A percentile compares a stretch with the other conserved stretches of the same genome.
These are phyloP conservation scores for Merops nubicus DNA, from an alignment of 2,113 vertebrate genomes.

Conservation along the genomic window DNA sequence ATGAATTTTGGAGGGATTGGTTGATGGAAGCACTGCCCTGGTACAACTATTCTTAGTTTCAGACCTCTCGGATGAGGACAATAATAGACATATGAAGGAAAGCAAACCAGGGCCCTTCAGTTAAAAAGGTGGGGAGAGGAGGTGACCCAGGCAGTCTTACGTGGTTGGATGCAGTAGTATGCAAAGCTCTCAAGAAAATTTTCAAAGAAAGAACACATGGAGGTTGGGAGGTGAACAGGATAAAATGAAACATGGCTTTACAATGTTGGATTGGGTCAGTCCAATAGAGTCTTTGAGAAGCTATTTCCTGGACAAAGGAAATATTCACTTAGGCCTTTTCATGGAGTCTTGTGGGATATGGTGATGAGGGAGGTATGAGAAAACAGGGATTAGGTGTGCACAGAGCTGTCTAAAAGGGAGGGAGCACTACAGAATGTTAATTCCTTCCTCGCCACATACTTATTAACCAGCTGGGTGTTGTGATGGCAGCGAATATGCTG, in stretches of 20 bases:
- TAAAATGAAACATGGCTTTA: neutral
- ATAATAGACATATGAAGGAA: neutral
- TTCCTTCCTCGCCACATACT: too few species aligned
- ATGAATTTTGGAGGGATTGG: neutral
- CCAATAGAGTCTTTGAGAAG: neutral
- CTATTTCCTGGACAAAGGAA: neutral
- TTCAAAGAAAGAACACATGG: neutral
- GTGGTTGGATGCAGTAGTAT: neutral
- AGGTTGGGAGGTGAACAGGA: neutral
- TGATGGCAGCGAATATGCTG: neutral
- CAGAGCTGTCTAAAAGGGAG: neutral
- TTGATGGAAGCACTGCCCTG: neutral
- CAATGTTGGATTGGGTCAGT: neutral
- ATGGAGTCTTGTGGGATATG: neutral
- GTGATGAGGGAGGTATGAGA: neutral
- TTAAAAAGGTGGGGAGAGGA: neutral
- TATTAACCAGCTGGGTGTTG: neutral
- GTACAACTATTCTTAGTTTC: neutral
- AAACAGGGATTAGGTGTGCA: neutral
- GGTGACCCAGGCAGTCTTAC: neutral
- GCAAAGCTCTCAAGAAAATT: neutral
- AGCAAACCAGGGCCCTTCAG: neutral
- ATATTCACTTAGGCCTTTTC: neutral
- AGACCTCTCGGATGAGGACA: neutral
- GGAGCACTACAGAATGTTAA: neutral